Base-by-base conservation (phyloP, 1,140 invertebrate species). In the Yoshiicerus persimilis region DNA sequence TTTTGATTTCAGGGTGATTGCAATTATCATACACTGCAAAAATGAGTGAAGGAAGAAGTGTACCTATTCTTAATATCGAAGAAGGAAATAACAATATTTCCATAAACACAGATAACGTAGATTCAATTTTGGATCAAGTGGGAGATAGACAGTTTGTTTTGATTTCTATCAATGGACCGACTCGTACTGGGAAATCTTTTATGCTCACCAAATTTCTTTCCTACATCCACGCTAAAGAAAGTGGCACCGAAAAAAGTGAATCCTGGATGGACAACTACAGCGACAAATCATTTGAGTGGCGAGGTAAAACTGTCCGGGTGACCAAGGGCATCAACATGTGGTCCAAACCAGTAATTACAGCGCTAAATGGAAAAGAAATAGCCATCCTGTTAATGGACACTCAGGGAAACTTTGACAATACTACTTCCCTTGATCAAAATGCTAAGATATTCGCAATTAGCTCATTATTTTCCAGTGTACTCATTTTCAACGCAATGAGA, bases 351-450 rank as follows among this genome's bases (percentile, higher is more conserved):
- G 94, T 94, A 90, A 89, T 93, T 41, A 90, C 93, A 38, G 92
- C 91, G 70, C 89, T 36, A 6, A n/a, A 20, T n/a, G 86, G 86
- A 41, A 34, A 34, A 34, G 62, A 93, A 92, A 92, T 94, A 66
- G 93, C 92, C 38, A 92, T 95, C 11, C 89, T n/a, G n/a, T n/a
- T n/a, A n/a, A n/a, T n/a, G n/a, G n/a, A n/a, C n/a, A n/a, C n/a
- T n/a, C n/a, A n/a, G 91, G 94, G 94, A 70, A 93, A 94, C 11
- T 95, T 95, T 92, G 95, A 95, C 91, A 93, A 92, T 87, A 92
- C 94, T 87, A 94, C 93, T 5, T 95, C 94, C 32, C 94, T 95
- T 6, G 93, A 93, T 89, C 94, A 95, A 87, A 94, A 94, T 92
- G 94, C 94, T 16, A 94, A 94, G 38, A 93, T 95, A 39, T 94